Conservation (phyloP, 2,888 invertebrate species). For the Itoplectis maculator region DNA sequence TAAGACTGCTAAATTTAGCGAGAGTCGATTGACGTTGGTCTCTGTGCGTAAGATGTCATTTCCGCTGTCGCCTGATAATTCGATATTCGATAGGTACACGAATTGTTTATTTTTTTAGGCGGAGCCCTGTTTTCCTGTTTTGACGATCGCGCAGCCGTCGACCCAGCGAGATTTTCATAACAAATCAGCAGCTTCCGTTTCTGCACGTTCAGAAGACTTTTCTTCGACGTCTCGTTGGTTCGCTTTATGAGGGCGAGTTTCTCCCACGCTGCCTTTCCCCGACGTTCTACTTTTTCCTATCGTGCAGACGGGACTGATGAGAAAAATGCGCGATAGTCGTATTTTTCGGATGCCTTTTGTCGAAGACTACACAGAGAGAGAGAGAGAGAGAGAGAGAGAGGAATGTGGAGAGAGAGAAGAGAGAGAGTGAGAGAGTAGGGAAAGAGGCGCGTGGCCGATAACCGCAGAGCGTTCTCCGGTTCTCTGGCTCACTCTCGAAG, state of each 20-base stretch:
- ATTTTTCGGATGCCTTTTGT: neutral
- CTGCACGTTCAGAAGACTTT: neutral
- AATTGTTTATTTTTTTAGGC: too few relatives aligned
- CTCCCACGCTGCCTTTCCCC: neutral
- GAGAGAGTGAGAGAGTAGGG: constrained; percentile 2
- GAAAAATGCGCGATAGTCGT: constrained; percentile 15
- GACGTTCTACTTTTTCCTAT: constrained; percentile 29
- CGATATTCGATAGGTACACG: too few relatives aligned
- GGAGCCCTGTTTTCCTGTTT: neutral
- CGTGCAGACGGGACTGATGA: neutral
- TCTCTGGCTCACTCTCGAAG: too few relatives aligned
- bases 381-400: neutral
- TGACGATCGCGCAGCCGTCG: too few relatives aligned
- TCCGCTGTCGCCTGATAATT: too few relatives aligned
- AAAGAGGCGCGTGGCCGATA: constrained; percentile 46
- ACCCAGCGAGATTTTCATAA: neutral
- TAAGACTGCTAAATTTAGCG: neutral
- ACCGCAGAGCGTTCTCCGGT: neutral
- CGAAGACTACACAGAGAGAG: neutral
- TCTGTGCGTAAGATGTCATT: too few relatives aligned
- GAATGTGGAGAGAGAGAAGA: neutral
- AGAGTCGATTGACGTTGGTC: neutral
- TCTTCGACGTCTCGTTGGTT: neutral
- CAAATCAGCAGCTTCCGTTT: constrained; percentile 7
- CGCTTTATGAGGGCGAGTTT: neutral